Evolutionary conservation across 1,140 invertebrate species (phyloP).

Genomic region (Pentalonia nigronervosa): DNA sequence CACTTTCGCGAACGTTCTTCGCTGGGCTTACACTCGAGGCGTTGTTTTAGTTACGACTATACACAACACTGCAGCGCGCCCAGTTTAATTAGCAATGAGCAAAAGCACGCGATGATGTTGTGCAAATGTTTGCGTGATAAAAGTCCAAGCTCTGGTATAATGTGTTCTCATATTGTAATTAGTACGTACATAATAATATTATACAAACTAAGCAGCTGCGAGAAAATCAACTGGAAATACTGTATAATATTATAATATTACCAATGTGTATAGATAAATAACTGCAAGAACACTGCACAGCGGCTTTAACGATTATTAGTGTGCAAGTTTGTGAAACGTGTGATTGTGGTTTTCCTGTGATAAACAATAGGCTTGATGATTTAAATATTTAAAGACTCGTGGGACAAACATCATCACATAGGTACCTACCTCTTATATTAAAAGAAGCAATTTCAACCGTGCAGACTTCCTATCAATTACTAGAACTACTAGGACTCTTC

Average conservation of each 20-base stretch:
- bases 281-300: too few relatives aligned
- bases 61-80: neutral
- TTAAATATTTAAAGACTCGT: too few relatives aligned
- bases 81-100: constrained; percentile 8
- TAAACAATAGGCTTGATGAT: neutral
- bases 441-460: too few relatives aligned
- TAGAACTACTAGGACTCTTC: too few relatives aligned
- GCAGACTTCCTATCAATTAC: too few relatives aligned
- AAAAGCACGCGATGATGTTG: neutral
- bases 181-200: neutral
- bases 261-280: too few relatives aligned
- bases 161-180: neutral
- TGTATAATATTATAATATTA: neutral
- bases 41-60: neutral
- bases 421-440: too few relatives aligned
- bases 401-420: too few relatives aligned
- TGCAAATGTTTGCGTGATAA: neutral
- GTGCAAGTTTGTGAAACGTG: neutral
- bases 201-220: neutral
- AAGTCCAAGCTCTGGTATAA: neutral
- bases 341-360: neutral
- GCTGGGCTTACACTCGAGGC: neutral
- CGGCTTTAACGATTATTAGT: neutral
- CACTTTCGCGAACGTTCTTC: neutral
- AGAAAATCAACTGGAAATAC: neutral